Conservation (phyloP, 1,140 invertebrate species). For the Planococcus citri region DNA sequence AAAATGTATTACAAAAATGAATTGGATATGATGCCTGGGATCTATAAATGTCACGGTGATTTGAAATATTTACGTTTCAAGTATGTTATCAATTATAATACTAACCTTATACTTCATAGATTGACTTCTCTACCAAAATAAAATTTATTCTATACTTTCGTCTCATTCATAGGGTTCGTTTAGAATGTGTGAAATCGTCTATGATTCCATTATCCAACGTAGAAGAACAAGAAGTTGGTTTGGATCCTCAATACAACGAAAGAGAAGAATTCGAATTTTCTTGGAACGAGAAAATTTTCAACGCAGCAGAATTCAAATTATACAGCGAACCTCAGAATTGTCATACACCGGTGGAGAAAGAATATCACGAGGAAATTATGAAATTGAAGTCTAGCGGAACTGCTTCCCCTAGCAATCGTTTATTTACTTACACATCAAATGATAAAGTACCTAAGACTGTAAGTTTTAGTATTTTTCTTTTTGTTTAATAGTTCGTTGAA, state of each 20-base stretch:
- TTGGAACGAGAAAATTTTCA: slow-evolving; percentile 11
- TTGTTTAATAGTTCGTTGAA: too few species aligned
- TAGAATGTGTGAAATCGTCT: neutral
- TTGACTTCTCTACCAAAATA: too few species aligned
- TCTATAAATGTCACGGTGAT: slow-evolving; percentile 8
- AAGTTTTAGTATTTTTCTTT: neutral
- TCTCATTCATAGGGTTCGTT: neutral
- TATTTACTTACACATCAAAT: slow-evolving; percentile 1
- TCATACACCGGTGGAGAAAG: neutral
- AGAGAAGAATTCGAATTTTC: slow-evolving; percentile 12
- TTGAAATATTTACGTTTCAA: slow-evolving; percentile 10
- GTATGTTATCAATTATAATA: neutral
- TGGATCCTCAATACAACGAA: slow-evolving; percentile 12
- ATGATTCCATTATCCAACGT: slow-evolving; percentile 14
- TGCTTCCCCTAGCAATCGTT: neutral
- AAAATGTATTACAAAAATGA: slow-evolving; percentile 12
- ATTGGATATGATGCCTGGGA: slow-evolving; percentile 11
- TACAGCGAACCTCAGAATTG: neutral
- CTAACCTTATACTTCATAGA: too few species aligned
- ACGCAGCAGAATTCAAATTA: slow-evolving; percentile 1
- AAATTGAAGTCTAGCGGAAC: neutral
- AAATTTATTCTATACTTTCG: neutral
- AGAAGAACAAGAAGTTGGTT: neutral
- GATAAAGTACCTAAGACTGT: neutral
- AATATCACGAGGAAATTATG: neutral